Conservation (phyloP, 2,113 vertebrate species). For the Gobio gobio region DNA sequence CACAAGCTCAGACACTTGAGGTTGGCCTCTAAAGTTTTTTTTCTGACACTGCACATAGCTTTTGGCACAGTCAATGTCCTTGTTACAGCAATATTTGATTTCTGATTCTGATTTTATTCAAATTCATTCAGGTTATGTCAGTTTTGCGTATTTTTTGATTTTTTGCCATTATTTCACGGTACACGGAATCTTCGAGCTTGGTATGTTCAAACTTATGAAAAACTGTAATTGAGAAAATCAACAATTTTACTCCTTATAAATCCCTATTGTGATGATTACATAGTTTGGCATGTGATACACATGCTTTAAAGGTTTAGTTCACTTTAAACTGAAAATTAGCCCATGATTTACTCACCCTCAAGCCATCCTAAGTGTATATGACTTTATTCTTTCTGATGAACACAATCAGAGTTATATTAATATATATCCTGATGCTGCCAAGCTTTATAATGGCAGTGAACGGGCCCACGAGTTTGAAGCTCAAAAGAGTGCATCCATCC, state of each 20-base stretch:
- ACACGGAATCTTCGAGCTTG: not conserved
- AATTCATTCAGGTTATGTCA: not conserved
- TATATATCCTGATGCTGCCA: no score
- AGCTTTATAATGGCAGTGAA: no score
- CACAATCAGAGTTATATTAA: no score
- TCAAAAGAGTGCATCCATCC: no score
- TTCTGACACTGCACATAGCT: conserved; percentile 43
- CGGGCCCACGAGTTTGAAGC: no score
- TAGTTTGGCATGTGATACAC: not conserved
- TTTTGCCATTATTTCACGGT: not conserved
- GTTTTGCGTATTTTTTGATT: not conserved
- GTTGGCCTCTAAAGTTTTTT: conserved; percentile 42
- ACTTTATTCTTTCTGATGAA: no score
- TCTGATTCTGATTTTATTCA: not conserved
- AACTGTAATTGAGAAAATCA: not conserved
- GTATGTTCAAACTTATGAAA: not conserved
- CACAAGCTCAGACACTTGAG: conserved; percentile 51
- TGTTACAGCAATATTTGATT: conserved; percentile 26
- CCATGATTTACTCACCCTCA: no score
- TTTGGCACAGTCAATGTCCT: conserved; percentile 35
- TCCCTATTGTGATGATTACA: not conserved
- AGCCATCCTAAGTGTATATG: no score
- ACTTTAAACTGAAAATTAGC: no score
- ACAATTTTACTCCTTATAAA: not conserved
- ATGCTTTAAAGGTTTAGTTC: not conserved